Conservation (phyloP, 2,797 vertebrate genomes). For the Simalia tracyae region DNA sequence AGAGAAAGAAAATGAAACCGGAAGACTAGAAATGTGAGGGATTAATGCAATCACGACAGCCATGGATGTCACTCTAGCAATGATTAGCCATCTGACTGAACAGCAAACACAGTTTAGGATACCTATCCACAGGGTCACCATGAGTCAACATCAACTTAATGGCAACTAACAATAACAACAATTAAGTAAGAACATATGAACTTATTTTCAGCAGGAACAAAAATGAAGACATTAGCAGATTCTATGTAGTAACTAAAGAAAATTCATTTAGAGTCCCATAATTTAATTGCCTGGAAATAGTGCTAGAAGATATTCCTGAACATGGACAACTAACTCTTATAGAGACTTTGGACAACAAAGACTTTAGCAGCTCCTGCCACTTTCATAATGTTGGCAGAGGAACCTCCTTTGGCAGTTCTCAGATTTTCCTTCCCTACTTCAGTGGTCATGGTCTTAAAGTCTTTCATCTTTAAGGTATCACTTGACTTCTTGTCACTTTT, state of each 20-base stretch:
- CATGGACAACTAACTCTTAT: neutral
- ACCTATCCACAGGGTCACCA: neutral
- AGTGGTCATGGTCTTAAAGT: neutral
- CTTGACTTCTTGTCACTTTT: neutral
- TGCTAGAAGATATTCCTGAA: neutral
- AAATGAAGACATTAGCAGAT: neutral
- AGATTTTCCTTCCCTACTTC: neutral
- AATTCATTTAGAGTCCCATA: neutral
- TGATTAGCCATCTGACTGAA: neutral
- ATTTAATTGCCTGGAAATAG: neutral
- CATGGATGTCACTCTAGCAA: neutral
- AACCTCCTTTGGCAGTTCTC: neutral
- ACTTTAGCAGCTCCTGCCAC: neutral
- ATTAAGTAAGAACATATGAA: neutral
- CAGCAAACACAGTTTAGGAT: neutral
- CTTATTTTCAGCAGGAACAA: neutral
- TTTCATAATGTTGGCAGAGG: neutral
- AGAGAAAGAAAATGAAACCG: neutral
- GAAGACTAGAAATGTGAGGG: neutral
- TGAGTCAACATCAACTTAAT: neutral
- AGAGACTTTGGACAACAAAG: neutral
- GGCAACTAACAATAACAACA: neutral
- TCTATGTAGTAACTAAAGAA: neutral
- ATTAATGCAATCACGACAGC: neutral
- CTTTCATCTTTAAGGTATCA: neutral